These are phyloP conservation scores for Papilio demoleus DNA, from an alignment of 2,888 invertebrate genomes.

Conservation along the genomic window DNA sequence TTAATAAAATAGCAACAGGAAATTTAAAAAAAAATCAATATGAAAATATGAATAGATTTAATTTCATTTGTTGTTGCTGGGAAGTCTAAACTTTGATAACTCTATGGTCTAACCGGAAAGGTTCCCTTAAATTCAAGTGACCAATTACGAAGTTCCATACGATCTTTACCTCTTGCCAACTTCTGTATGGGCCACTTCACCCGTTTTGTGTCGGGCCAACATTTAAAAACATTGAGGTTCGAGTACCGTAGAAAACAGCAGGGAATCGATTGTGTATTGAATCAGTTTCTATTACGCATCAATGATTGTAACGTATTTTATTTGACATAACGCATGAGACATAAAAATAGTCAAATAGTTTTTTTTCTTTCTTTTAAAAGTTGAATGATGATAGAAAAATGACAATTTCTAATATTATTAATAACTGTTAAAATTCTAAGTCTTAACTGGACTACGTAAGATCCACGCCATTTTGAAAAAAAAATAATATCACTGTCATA, in stretches of 20 bases:
- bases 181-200: constrained; percentile 56
- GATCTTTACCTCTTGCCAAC: constrained; percentile 60
- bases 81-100: constrained; percentile 43
- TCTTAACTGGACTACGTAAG: too few relatives aligned
- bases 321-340: too few relatives aligned
- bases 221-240: constrained; percentile 71
- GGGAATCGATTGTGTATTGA: constrained; percentile 46
- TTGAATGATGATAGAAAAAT: too few relatives aligned
- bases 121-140: constrained; percentile 76
- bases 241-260: constrained; percentile 54
- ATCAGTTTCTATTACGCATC: constrained; percentile 42
- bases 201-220: constrained; percentile 56
- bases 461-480: too few relatives aligned
- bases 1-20: too few relatives aligned
- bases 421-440: too few relatives aligned
- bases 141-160: constrained; percentile 73
- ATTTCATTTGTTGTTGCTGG: background rate
- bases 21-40: too few relatives aligned
- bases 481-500: too few relatives aligned
- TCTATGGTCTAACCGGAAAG: constrained; percentile 65
- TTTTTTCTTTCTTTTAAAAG: too few relatives aligned
- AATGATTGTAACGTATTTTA: constrained; percentile 47
- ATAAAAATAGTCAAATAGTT: too few relatives aligned
- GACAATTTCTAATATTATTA: too few relatives aligned
- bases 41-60: background rate